Evolutionary conservation across 2,113 vertebrate genomes (phyloP), one percentile per base, ranked within the genome.

Genomic region (Psilopsiagon aymara): DNA sequence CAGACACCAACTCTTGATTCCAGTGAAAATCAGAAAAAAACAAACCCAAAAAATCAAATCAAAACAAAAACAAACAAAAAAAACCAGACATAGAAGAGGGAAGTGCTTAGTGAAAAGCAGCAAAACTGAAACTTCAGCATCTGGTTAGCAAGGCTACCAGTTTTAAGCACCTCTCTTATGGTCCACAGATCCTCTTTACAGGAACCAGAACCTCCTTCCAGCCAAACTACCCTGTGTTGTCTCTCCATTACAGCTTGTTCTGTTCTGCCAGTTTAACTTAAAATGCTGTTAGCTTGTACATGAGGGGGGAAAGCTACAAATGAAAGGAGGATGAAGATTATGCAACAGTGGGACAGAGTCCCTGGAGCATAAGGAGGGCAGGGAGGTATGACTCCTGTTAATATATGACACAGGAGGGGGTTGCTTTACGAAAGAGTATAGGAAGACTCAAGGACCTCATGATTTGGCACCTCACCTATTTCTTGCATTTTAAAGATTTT

Each of bases 61-160:
- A 0, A 21, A 55, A 28, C 4, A 47, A 47, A 47, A 2, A 21
- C 23, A 47, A 49, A 24, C 12, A 59, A 41, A 2, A 41, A 2
- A 4, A 3, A n/a, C n/a, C 8, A 62, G 17, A 39, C 41, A 78
- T 10, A 77, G 29, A 78, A 75, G 23, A 64, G 3, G 24, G 7
- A 88, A 92, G 44, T 23, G 13, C 39, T 55, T 51, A 39, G 29
- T 43, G 25, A 79, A 25, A 82, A 89, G 43, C 33, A 74, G 20
- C 17, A 73, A 67, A 49, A 49, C n/a, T 59, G 60, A 29, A 57
- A 75, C 53, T 79, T 82, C 70, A 69, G 57, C 29, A 75, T 51
- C 37, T 75, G 25, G 25, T 80, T 73, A 90, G 53, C 41, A 82
- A 92, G 31, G 10, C 13, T 73, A 63, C 33, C 35, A 47, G 27